Percentiles rank a stretch among this genome's conserved stretches.
Conservation (phyloP, 2,797 vertebrate species). For the Chlorospingus flavigularis region DNA sequence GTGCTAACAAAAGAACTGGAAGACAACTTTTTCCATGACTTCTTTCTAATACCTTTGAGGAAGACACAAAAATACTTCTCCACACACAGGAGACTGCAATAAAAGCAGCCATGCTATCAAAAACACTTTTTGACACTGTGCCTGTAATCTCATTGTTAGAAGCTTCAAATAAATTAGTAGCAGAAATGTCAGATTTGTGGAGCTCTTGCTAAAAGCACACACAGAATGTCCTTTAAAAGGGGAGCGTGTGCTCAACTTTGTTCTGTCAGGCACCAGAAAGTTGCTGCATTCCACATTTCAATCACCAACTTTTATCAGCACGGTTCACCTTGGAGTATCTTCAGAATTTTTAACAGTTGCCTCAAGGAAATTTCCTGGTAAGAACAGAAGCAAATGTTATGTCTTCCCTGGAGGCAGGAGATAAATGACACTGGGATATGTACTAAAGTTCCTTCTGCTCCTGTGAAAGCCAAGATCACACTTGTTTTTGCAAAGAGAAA, state of each 20-base stretch:
- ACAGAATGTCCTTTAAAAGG: not conserved
- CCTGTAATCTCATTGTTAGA: not conserved
- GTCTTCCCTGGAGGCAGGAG: conserved; percentile 28
- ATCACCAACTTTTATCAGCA: not conserved
- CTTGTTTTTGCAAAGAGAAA: not conserved
- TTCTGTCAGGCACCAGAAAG: not conserved
- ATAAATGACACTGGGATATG: not conserved
- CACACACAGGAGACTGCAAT: not conserved
- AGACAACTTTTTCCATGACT: not conserved
- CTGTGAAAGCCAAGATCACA: not conserved
- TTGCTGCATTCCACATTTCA: not conserved
- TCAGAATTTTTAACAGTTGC: conserved; percentile 39
- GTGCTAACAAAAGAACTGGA: not conserved
- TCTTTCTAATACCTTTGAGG: not conserved
- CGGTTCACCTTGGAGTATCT: conserved; percentile 35
- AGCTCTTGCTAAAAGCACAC: not conserved
- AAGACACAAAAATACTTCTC: not conserved
- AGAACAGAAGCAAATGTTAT: conserved; percentile 42
- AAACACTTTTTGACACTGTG: not conserved
- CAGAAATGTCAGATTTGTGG: not conserved
- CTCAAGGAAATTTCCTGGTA: conserved; percentile 32
- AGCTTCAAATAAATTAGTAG: not conserved
- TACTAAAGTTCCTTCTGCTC: not conserved
- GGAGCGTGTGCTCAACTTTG: not conserved
- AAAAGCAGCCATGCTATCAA: not conserved